These are phyloP conservation scores for Telenomus remus DNA, from an alignment of 1,140 invertebrate species.

Conservation along the genomic window DNA sequence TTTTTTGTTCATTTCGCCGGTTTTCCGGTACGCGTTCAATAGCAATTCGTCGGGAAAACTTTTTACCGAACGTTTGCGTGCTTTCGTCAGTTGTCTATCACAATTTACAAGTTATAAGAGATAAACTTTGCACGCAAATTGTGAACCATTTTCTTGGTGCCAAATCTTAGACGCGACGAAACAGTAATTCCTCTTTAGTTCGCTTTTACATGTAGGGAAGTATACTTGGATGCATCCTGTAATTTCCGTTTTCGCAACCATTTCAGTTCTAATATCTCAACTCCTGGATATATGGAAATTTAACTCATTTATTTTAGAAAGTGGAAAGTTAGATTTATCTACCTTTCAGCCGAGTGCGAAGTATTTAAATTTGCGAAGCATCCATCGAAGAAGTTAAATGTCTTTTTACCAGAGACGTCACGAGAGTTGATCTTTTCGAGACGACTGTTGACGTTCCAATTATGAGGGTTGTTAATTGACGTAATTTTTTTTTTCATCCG, in stretches of 20 bases:
- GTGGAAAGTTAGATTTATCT: constrained; percentile 35
- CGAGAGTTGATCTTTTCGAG: constrained; percentile 2
- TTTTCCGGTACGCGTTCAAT: too few relatives aligned
- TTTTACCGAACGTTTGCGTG: too few relatives aligned
- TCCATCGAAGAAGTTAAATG: constrained; percentile 23
- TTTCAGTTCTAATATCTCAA: constrained; percentile 31
- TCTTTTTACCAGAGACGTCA: constrained; percentile 11
- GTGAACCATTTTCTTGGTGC: background rate
- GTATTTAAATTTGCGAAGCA: constrained; percentile 42
- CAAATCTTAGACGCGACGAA: background rate
- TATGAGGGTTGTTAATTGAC: background rate
- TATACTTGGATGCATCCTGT: constrained; percentile 28
- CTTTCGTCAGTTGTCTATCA: too few relatives aligned
- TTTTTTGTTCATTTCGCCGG: too few relatives aligned
- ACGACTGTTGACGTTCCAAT: background rate
- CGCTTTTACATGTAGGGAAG: constrained; percentile 25
- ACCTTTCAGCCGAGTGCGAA: constrained; percentile 25
- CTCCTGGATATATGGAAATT: constrained; percentile 37
- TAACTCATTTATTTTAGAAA: constrained; percentile 38
- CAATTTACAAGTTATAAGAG: constrained; percentile 1
- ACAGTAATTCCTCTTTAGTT: constrained; percentile 24
- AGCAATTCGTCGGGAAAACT: too few relatives aligned
- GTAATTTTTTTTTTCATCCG: background rate
- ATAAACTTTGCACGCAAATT: background rate
- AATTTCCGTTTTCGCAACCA: constrained; percentile 35